Conservation (phyloP, 2,888 invertebrate species). For the Pycnomerus fuliginosus region DNA sequence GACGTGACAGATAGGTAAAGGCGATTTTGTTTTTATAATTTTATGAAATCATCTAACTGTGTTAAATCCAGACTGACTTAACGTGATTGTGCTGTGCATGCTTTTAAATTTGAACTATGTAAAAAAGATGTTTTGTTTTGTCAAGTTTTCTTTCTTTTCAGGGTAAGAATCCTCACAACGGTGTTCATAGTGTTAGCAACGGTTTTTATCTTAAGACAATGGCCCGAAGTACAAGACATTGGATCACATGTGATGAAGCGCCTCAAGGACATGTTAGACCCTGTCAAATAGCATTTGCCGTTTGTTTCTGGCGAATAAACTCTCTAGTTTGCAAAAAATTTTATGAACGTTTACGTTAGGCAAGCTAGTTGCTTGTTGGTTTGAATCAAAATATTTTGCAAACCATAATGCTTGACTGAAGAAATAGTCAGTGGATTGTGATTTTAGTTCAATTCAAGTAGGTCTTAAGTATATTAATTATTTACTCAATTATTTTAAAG, state of each 20-base stretch:
- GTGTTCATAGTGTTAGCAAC: constrained; percentile 77
- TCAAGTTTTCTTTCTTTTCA: constrained; percentile 56
- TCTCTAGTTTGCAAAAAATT: constrained; percentile 30
- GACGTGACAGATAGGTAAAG: constrained; percentile 41
- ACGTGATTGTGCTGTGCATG: constrained; percentile 9
- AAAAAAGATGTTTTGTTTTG: not conserved
- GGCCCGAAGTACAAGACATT: constrained; percentile 85
- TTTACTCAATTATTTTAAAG: not conserved
- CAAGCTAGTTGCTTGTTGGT: constrained; percentile 9
- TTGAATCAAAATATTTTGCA: constrained; percentile 20
- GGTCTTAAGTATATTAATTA: constrained; percentile 7
- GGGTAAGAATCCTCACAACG: constrained; percentile 84
- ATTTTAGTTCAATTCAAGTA: constrained; percentile 35
- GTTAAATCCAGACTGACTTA: constrained; percentile 38
- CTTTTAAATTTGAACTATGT: not conserved
- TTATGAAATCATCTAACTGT: constrained; percentile 19
- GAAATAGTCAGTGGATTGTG: constrained; percentile 36
- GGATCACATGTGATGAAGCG: constrained; percentile 77
- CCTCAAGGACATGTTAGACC: constrained; percentile 74
- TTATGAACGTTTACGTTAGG: constrained; percentile 19
- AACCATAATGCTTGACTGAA: constrained; percentile 22
- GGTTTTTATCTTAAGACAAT: constrained; percentile 82
- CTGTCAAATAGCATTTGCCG: constrained; percentile 51
- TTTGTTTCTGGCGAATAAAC: constrained; percentile 32
- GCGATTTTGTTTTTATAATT: constrained; percentile 27